Evolutionary conservation across 2,888 invertebrate genomes (phyloP).

Genomic region (Parthenolecanium corni): DNA sequence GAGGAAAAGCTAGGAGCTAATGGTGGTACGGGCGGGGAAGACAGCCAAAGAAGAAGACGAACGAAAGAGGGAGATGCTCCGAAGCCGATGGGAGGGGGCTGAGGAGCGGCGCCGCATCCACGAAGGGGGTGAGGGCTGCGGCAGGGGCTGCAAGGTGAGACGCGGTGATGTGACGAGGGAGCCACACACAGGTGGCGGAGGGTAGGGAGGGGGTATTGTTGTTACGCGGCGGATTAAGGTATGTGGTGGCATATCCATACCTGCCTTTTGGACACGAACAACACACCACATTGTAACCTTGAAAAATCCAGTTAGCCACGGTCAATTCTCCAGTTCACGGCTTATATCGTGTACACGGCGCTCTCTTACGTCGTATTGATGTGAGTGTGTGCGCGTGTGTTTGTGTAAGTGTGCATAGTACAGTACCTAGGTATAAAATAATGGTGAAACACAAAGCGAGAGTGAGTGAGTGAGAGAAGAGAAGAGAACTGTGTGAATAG

Average conservation of each 20-base stretch:
- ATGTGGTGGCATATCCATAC: conserved; percentile 29
- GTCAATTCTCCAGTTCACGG: conserved; percentile 28
- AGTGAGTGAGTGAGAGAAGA: too few species aligned
- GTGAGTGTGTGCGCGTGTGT: neutral
- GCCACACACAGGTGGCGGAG: neutral
- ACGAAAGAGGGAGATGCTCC: too few species aligned
- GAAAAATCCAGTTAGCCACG: conserved; percentile 30
- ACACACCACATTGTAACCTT: conserved; percentile 28
- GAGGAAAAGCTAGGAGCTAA: neutral
- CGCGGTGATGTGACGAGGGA: neutral
- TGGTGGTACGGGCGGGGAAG: neutral
- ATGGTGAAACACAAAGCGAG: too few species aligned
- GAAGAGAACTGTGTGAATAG: too few species aligned
- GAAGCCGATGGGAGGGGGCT: too few species aligned
- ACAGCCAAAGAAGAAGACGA: neutral
- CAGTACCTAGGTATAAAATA: too few species aligned
- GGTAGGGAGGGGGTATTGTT: conserved; percentile 1
- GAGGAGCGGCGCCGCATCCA: too few species aligned
- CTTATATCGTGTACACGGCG: conserved; percentile 15
- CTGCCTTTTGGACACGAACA: conserved; percentile 26
- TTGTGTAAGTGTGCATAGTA: neutral
- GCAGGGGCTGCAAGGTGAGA: neutral
- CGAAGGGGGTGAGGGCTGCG: neutral
- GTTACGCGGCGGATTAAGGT: conserved; percentile 28
- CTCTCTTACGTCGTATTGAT: too few species aligned